Base-by-base conservation (phyloP, 2,113 vertebrate genomes). In the Stercorarius parasiticus region DNA sequence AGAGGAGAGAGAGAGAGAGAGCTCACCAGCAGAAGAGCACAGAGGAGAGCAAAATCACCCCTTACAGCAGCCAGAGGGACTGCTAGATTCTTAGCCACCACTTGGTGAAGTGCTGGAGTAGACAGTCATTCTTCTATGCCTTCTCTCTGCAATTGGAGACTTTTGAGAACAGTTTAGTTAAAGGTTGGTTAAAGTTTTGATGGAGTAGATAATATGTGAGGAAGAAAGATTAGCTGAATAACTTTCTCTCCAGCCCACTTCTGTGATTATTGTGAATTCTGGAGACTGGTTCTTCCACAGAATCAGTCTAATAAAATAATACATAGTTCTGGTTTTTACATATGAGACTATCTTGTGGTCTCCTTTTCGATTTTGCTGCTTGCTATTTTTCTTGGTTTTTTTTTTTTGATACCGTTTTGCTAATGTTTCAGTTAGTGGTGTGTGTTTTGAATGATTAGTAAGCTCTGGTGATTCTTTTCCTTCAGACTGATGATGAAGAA, bases 401-500 rank as follows among this genome's bases (percentile, higher is more conserved):
- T 20, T 25, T 25, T 38, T 20, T 27, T 27, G 27, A 6, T 83
- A 30, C 36, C 45, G 32, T 52, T 90, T 50, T 84, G 69, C 42
- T 38, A 1, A 9, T 17, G 9, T 86, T 83, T 47, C 23, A 12
- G 70, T 85, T 17, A 8, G 6, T 62, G 29, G 38, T 91, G n/a
- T 23, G 16, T 1, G 0, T 19, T 81, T 45, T 64, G 42, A 64
- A 6, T 0, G 0, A 30, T 56, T 34, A 67, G 9, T 34, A 38
- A 90, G 20, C 29, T 80, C 5, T 94, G 17, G 61, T 95, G 45
- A 42, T 97, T 94, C 64, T 90, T 12, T 45, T 97, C 36, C 85
- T 77, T 94, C 94, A 99, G 99, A 98, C 99, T 40, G 99, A 99
- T 97, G 99, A 99, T 96, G 99, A 99, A 94, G 99, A 99, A 12